A percentile compares a stretch with the other conserved stretches of the same genome.
phyloP scores from a whole-genome alignment of 1,140 invertebrate species.

The Homalodisca vitripennis region DNA sequence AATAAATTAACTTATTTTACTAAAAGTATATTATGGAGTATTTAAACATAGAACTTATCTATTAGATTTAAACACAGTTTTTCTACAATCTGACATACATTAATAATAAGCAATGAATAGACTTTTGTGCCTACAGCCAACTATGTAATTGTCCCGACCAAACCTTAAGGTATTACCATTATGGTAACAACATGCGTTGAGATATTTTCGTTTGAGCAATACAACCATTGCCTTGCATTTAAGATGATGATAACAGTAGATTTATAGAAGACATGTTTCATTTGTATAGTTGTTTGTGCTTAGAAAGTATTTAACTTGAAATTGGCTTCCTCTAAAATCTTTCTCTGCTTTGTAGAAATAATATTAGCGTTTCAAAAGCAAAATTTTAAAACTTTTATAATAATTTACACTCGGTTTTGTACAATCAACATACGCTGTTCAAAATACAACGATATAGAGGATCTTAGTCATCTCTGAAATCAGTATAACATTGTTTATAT shows the following conservation, averaged over 20 bases:
- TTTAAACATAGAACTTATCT: neutral
- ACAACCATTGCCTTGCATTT: neutral
- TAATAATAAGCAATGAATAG: constrained; percentile 23
- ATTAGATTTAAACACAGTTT: neutral
- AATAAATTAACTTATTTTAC: neutral
- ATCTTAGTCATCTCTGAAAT: neutral
- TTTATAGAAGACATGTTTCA: neutral
- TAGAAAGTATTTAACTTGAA: neutral
- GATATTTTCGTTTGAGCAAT: constrained; percentile 2
- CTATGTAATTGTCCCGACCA: constrained; percentile 14
- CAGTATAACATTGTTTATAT: neutral
- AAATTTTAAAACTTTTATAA: neutral
- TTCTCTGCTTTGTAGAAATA: constrained; percentile 1
- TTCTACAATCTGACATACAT: neutral
- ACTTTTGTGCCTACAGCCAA: constrained; percentile 5
- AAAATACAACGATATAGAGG: constrained; percentile 16
- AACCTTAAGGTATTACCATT: constrained; percentile 7
- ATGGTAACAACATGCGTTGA: neutral
- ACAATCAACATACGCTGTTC: too few relatives aligned
- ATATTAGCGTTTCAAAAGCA: neutral
- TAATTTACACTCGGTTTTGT: neutral
- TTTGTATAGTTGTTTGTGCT: neutral
- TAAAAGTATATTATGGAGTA: neutral
- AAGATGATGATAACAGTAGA: neutral
- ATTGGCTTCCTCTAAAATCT: neutral